A percentile compares a stretch with the other conserved stretches of the same genome.
These are phyloP conservation scores for Psittacula cyanocephala DNA, from an alignment of 2,113 vertebrate genomes.

Conservation along the genomic window DNA sequence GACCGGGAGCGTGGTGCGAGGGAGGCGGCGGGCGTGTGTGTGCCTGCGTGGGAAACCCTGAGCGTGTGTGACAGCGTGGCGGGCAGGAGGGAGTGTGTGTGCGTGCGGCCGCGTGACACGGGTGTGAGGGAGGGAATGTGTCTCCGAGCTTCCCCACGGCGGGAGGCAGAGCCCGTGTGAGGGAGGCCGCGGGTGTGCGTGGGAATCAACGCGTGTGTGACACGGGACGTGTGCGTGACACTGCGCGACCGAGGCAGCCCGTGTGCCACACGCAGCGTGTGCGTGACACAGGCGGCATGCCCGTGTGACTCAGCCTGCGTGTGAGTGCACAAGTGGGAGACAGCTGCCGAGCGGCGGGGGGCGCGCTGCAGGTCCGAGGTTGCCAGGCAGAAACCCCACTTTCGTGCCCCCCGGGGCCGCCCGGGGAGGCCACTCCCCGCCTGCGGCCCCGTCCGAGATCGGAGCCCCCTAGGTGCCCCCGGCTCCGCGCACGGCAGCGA, in stretches of 20 bases:
- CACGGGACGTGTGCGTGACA: background rate
- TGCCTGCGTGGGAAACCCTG: background rate
- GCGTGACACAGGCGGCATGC: constrained; percentile 21
- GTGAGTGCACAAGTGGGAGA: constrained; percentile 47
- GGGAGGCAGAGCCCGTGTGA: background rate
- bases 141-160: background rate
- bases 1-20: background rate
- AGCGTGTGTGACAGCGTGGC: background rate
- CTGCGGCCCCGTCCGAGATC: background rate
- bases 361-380: background rate
- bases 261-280: background rate
- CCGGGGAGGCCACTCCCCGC: background rate
- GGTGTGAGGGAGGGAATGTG: background rate
- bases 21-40: background rate
- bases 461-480: background rate
- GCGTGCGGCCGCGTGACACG: background rate
- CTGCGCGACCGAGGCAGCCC: background rate
- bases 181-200: background rate
- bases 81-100: background rate
- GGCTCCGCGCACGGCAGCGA: background rate
- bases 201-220: background rate
- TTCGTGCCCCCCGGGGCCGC: background rate
- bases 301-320: constrained; percentile 38
- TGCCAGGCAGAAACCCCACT: background rate
- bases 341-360: background rate